Percentiles rank a stretch among this genome's conserved stretches.
phyloP scores from a whole-genome alignment of 2,797 vertebrate species.

The Acanthornis magna region DNA sequence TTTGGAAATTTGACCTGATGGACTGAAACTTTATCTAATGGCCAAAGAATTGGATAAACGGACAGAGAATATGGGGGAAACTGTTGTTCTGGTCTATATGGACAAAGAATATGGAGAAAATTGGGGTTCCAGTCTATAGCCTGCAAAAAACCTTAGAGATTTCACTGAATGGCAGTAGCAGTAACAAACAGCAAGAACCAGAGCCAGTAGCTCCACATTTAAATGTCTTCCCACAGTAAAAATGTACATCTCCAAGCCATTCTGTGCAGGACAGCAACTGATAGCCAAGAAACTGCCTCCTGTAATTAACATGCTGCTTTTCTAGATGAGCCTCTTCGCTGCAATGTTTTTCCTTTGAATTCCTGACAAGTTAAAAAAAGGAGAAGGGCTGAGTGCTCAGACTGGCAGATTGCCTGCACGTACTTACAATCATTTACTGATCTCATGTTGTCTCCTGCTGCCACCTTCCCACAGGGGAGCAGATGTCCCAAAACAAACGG shows the following conservation, averaged over 20 bases:
- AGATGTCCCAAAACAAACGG: background rate
- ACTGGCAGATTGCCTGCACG: conserved; percentile 40
- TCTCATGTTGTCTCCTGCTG: conserved; percentile 17
- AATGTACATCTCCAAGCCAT: background rate
- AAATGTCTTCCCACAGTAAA: background rate
- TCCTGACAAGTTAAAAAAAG: conserved; percentile 30
- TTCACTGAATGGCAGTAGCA: background rate
- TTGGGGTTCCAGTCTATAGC: background rate
- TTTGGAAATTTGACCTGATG: background rate
- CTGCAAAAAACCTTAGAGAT: conserved; percentile 16
- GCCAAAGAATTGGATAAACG: background rate
- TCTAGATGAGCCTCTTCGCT: background rate
- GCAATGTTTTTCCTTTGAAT: conserved; percentile 15
- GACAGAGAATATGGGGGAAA: conserved; percentile 5
- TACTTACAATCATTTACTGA: conserved; percentile 16
- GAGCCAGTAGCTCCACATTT: conserved; percentile 14
- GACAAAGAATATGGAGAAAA: background rate
- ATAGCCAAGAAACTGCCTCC: conserved; percentile 52
- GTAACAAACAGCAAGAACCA: background rate
- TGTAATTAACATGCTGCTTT: conserved; percentile 5
- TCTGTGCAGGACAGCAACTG: conserved; percentile 4
- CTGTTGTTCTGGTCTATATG: background rate
- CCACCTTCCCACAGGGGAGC: conserved; percentile 24
- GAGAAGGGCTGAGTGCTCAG: background rate
- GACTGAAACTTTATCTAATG: background rate